phyloP scores from a whole-genome alignment of 2,113 vertebrate species.

The Psittacula cyanocephala region DNA sequence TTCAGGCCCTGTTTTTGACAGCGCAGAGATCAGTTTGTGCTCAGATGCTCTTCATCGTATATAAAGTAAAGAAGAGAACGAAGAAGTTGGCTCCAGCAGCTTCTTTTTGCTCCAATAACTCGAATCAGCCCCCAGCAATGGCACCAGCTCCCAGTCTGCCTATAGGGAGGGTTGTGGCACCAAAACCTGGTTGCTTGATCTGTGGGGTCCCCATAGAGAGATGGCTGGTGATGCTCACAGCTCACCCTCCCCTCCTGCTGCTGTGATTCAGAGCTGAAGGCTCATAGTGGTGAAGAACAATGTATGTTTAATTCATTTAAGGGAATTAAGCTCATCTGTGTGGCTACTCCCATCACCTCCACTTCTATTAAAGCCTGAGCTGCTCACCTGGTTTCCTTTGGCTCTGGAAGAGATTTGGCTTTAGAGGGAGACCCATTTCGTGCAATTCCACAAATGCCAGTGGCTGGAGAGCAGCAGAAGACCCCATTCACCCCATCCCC shows the following conservation, averaged over 20 bases:
- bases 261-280: fast-evolving
- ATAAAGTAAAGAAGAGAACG: neutral
- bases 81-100: neutral
- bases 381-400: neutral
- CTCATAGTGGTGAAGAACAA: neutral
- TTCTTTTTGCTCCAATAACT: neutral
- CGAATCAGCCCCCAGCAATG: neutral
- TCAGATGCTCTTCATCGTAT: neutral
- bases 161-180: fast-evolving
- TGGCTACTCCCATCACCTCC: neutral
- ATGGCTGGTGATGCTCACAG: fast-evolving
- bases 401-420: neutral
- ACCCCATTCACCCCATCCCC: fast-evolving
- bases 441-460: neutral
- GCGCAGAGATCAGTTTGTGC: neutral
- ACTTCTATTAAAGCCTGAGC: conserved; percentile 22
- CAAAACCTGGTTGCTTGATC: neutral
- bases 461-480: neutral
- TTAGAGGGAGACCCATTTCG: neutral
- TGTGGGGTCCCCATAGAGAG: neutral
- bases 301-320: conserved; percentile 17
- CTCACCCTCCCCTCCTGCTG: neutral
- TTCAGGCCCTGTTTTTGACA: neutral
- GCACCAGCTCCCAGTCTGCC: neutral
- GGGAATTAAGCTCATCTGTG: conserved; percentile 40